Evolutionary conservation across 2,888 invertebrate species (phyloP).

Genomic region (Aplocera efformata): DNA sequence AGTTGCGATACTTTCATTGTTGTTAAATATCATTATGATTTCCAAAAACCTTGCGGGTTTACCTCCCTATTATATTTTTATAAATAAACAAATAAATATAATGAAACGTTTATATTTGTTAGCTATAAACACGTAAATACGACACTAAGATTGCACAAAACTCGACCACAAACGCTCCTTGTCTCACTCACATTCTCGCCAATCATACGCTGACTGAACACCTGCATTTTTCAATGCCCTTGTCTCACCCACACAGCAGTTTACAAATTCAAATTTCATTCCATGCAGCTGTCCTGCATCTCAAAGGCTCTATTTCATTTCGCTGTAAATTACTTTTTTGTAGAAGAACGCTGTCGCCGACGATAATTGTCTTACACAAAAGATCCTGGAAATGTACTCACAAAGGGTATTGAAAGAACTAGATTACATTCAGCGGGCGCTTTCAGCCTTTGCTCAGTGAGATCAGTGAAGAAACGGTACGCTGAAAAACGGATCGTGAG

Average conservation of each 20-base stretch:
- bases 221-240: too few species aligned
- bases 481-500: constrained; percentile 16
- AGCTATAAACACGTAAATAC: too few species aligned
- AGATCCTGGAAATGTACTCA: constrained; percentile 60
- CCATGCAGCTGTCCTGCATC: constrained; percentile 26
- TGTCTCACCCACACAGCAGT: constrained; percentile 1
- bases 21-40: too few species aligned
- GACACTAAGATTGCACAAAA: too few species aligned
- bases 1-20: too few species aligned
- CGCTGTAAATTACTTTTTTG: constrained; percentile 61
- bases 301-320: constrained; percentile 39
- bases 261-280: constrained; percentile 8
- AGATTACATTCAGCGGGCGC: constrained; percentile 56
- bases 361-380: constrained; percentile 72
- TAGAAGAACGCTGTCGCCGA: constrained; percentile 51
- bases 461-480: background rate
- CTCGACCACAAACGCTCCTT: too few species aligned
- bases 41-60: too few species aligned
- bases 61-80: too few species aligned
- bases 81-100: too few species aligned
- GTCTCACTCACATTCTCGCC: too few species aligned
- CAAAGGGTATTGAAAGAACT: constrained; percentile 70
- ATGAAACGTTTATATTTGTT: too few species aligned
- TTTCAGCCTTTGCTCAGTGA: constrained; percentile 18
- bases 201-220: too few species aligned